A percentile compares a stretch with the other conserved stretches of the same genome.
phyloP scores from a whole-genome alignment of 2,113 vertebrate genomes.

The Oryctolagus cuniculus region DNA sequence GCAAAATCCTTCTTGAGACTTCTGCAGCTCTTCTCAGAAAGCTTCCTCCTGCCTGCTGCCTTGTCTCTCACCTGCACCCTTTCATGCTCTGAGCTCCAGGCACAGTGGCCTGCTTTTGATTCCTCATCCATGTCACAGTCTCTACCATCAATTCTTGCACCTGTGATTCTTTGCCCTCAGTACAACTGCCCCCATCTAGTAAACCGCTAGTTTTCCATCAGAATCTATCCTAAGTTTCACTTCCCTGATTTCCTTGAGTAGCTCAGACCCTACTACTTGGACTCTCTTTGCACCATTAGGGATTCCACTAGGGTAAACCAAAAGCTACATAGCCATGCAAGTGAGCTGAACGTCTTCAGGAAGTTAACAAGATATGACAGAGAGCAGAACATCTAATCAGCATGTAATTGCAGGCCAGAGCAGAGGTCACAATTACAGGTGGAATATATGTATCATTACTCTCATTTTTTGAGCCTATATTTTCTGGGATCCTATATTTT shows the following conservation, averaged over 20 bases:
- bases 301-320: neutral
- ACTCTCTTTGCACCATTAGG: neutral
- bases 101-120: neutral
- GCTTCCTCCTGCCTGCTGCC: neutral
- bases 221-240: neutral
- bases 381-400: neutral
- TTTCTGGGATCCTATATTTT: neutral
- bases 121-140: neutral
- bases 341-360: neutral
- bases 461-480: neutral
- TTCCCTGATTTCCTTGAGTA: neutral
- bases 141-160: neutral
- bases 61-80: neutral
- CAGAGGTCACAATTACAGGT: neutral
- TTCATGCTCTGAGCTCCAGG: neutral
- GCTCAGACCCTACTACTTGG: neutral
- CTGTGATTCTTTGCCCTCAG: rapidly evolving
- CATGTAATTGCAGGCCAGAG: neutral
- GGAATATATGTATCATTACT: neutral
- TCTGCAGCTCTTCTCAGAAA: neutral
- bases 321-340: neutral
- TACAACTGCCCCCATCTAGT: neutral
- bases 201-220: neutral
- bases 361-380: neutral
- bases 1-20: neutral